Base-by-base conservation (phyloP, 1,140 invertebrate genomes). In the Philopotamus ludificatus region DNA sequence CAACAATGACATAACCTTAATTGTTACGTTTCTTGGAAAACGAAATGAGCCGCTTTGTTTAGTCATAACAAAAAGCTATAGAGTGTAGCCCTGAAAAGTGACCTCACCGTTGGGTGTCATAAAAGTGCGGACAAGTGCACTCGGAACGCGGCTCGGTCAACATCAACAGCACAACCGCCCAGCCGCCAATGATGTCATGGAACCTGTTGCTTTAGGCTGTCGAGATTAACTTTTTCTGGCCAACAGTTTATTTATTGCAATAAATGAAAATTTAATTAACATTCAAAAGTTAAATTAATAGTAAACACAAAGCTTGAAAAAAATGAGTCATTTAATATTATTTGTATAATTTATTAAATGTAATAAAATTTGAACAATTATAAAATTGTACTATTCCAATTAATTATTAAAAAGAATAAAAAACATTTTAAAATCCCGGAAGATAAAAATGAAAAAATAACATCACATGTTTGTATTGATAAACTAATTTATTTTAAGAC, bases 1-100 rank as follows among this genome's bases (percentile, higher is more conserved):
- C 60, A 62, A 62, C 34, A 62, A 8, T 1, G 41, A 60, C 57
- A 60, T 60, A 60, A 60, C 57, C 57, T 60, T 15, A 16, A 12
- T 1, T 25, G 21, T 26, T 3, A 15, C 25, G 21, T 41, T 20
- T 3, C 21, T 41, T 18, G 2, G 39, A 7, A n/a, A 22, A 54
- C 18, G n/a, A 20, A 57, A 20, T 2, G 9, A 18, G 21, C 47
- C 4, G 21, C 12, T 4, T 7, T 12, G 20, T 7, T 7, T 3
- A 18, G 23, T 15, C 3, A 23, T 7, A 50, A 2, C 21, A 23
- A 2, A 20, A n/a, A n/a, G n/a, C n/a, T n/a, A n/a, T n/a, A n/a
- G n/a, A n/a, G n/a, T n/a, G n/a, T n/a, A n/a, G n/a, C n/a, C n/a
- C n/a, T n/a, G n/a, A n/a, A n/a, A n/a, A n/a, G n/a, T n/a, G n/a